Evolutionary conservation across 2,888 invertebrate genomes (phyloP).

Genomic region (Tenthredo mesomela): DNA sequence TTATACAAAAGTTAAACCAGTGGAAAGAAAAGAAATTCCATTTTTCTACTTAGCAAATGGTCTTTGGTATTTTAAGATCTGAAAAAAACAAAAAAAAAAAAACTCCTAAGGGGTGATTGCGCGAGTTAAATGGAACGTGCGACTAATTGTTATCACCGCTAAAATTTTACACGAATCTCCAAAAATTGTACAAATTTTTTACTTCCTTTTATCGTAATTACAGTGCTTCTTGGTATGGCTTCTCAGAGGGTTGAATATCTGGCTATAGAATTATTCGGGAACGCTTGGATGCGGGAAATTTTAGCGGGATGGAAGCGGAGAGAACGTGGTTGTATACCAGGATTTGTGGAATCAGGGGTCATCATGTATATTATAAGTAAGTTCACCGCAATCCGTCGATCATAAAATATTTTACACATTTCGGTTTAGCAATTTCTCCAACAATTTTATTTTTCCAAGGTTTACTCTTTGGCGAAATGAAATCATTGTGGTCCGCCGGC

Average conservation of each 20-base stretch:
- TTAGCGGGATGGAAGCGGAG: conserved; percentile 88
- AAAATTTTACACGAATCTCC: too few species aligned
- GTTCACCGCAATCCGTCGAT: conserved; percentile 63
- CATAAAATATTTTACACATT: not conserved
- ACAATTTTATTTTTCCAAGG: conserved; percentile 80
- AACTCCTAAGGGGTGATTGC: not conserved
- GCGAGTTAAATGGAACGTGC: not conserved
- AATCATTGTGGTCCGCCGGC: conserved; percentile 94
- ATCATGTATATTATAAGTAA: conserved; percentile 93
- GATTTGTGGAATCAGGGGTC: conserved; percentile 90
- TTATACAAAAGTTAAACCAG: not conserved
- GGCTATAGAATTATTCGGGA: conserved; percentile 88
- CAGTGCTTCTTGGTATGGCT: conserved; percentile 95
- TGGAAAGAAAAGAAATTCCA: not conserved
- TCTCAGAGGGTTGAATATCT: conserved; percentile 95
- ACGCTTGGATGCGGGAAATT: conserved; percentile 87
- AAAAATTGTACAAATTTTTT: not conserved
- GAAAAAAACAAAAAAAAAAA: not conserved
- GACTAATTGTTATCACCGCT: not conserved
- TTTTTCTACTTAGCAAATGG: not conserved
- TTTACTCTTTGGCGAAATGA: conserved; percentile 96
- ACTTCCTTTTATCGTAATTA: conserved; percentile 50
- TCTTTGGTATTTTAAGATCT: not conserved
- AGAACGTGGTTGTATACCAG: conserved; percentile 89
- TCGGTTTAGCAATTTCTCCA: not conserved